Conservation (phyloP, 1,140 invertebrate genomes). For the Rhopalosiphum maidis region DNA sequence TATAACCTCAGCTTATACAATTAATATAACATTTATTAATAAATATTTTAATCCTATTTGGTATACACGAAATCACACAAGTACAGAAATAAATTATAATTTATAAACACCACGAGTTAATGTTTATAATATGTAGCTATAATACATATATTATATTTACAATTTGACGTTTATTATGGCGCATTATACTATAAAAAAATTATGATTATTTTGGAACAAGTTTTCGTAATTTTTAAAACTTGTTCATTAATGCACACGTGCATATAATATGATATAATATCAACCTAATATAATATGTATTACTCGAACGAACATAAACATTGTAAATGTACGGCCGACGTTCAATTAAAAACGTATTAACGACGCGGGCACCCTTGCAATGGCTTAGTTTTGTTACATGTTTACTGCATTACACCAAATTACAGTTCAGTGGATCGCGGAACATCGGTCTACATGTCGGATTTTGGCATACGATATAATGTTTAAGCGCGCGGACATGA, state of each 20-base stretch:
- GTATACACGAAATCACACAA: neutral
- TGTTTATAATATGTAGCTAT: neutral
- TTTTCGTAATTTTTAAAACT: neutral
- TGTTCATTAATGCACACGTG: neutral
- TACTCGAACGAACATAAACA: neutral
- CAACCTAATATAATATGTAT: neutral
- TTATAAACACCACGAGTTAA: neutral
- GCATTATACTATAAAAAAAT: neutral
- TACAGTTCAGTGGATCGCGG: neutral
- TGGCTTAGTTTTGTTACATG: neutral
- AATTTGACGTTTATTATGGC: neutral
- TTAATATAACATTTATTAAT: neutral
- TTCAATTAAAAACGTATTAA: slow-evolving; percentile 25
- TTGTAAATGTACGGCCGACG: neutral
- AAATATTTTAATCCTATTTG: neutral
- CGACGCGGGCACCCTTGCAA: neutral
- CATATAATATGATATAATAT: neutral
- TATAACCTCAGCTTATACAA: neutral
- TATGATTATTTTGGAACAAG: neutral
- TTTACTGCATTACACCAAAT: slow-evolving; percentile 11
- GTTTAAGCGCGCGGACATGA: neutral
- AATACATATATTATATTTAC: neutral
- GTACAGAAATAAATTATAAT: neutral
- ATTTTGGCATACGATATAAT: neutral
- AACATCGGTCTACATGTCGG: neutral